Percentiles rank a stretch among this genome's conserved stretches.
These are phyloP conservation scores for Macaca mulatta DNA, from an alignment of 2,113 vertebrate genomes.

Conservation along the genomic window DNA sequence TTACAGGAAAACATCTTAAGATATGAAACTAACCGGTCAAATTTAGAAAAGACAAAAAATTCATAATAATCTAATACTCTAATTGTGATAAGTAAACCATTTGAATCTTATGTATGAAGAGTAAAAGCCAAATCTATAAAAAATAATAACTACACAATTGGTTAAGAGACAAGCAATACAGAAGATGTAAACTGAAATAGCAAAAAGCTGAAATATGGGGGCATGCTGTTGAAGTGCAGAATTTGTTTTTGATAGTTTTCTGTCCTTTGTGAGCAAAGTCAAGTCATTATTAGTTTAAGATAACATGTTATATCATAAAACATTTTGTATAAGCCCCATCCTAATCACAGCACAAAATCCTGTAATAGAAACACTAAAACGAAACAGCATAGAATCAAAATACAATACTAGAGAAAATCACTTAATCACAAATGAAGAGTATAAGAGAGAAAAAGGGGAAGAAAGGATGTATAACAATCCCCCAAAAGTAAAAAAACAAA, in stretches of 20 bases:
- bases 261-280: not conserved
- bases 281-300: not conserved
- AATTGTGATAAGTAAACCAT: not conserved
- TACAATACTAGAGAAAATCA: not conserved
- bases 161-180: not conserved
- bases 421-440: not conserved
- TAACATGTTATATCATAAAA: not conserved
- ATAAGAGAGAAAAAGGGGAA: not conserved
- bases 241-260: not conserved
- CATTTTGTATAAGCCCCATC: not conserved
- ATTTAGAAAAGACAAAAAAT: not conserved
- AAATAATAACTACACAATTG: not conserved
- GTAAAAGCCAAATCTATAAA: not conserved
- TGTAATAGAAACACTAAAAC: too few species aligned
- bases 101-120: not conserved
- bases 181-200: not conserved
- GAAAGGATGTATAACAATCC: not conserved
- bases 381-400: not conserved
- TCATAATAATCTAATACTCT: not conserved
- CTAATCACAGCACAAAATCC: not conserved
- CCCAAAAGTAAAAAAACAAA: not conserved
- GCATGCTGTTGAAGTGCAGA: not conserved
- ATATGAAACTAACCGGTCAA: not conserved
- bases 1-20: not conserved
- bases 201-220: not conserved